Percentiles rank a stretch among this genome's conserved stretches.
Conservation (phyloP, 2,113 vertebrate genomes). For the Zosterops borbonicus region DNA sequence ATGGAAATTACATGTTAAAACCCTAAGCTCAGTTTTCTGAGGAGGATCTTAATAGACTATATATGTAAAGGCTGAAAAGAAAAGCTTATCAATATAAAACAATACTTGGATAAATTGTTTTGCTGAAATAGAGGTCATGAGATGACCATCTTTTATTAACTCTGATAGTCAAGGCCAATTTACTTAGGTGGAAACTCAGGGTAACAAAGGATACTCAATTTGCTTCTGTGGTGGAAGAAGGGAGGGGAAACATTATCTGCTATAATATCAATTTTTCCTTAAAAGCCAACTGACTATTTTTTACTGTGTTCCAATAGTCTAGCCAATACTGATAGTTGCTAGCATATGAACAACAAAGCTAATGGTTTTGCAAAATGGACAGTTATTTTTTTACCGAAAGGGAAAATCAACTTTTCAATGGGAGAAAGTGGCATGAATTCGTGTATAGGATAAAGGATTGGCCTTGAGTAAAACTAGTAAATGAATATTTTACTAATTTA, state of each 20-base stretch:
- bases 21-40: neutral
- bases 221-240: neutral
- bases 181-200: neutral
- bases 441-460: neutral
- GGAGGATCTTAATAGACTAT: neutral
- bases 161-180: neutral
- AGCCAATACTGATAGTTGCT: neutral
- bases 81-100: neutral
- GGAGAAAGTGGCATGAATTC: neutral
- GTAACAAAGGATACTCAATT: neutral
- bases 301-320: neutral
- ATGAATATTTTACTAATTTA: slow-evolving; percentile 31
- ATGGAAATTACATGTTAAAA: neutral
- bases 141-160: neutral
- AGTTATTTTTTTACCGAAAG: neutral
- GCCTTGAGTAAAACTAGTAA: slow-evolving; percentile 24
- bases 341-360: neutral
- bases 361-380: neutral
- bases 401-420: neutral
- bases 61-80: neutral
- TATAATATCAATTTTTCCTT: neutral
- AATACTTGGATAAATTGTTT: neutral
- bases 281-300: neutral
- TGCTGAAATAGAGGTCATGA: neutral
- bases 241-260: neutral